Base-by-base conservation (phyloP, 2,888 invertebrate species). In the Axea sp. region DNA sequence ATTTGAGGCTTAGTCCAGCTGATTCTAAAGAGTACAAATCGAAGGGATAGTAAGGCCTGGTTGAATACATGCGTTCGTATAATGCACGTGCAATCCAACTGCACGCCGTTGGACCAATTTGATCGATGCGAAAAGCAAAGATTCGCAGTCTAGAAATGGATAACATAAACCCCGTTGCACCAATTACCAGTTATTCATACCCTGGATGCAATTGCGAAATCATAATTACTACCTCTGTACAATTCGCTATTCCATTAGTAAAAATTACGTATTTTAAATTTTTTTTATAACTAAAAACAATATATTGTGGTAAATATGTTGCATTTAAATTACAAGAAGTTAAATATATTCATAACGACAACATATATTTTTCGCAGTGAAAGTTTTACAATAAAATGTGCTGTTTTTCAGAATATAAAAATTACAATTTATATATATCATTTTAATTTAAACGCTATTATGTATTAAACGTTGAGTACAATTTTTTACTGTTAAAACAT, bases 131-230 rank as follows among this genome's bases (percentile, higher is more conserved):
- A 49, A 62, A 49, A 17, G 62, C 30, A 62, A 62, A 51, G 35
- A 62, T 67, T 68, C 35, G 30, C 19, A 3, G 43, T 8, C 28
- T 31, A 9, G 39, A 37, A 30, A 37, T 26, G 37, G 49, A 47
- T 65, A 77, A 77, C 76, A 74, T 74, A n/a, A 26, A 17, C 26
- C 53, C 26, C 76, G 75, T 64, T 69, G 77, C 75, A 76, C 77
- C 79, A 82, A 83, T 83, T 81, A 83, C 79, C 76, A 57, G 60
- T 78, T 78, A 82, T 83, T 83, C 80, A 81, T 30, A 76, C 76
- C 57, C 43, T 55, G 72, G 53, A 76, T 75, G 64, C 41, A 55
- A n/a, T 59, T 35, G 60, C 47, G 11, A 33, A 60, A 60, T 37
- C 65, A 49, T 53, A 31, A 24, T 39, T 43, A 41, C 31, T 22